Base-by-base conservation (phyloP, 2,797 vertebrate genomes). In the Discoglossus pictus region DNA sequence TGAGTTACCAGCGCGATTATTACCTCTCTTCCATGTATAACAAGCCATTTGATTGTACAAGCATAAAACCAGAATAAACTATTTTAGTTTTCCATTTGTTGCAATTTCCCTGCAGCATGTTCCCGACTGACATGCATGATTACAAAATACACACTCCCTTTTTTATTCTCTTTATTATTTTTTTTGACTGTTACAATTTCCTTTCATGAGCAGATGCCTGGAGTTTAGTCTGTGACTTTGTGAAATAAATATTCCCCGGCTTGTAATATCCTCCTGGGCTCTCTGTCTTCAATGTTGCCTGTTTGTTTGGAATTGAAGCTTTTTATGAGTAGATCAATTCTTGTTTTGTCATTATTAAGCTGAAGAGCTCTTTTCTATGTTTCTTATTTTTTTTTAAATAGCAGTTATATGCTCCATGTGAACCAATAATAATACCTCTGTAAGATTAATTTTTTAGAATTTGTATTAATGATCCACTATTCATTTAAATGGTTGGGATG, bases 211-310 rank as follows among this genome's bases (percentile, higher is more conserved):
- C 48, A 16, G n/a, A 51, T 16, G 24, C n/a, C 25, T 51, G 24
- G 12, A 16, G 24, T 51, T 51, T 51, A 31, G 10, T 7, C 5
- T 6, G 2, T n/a, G n/a, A 31, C 6, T 34, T 31, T 15, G 24
- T 1, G 25, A 15, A 51, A 51, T 51, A 8, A 51, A 16, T 51
- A 13, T 51, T 51, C 17, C n/a, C 15, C 2, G 25, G 6, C 21
- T 25, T 24, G 21, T 13, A 25, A 13, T 25, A 46, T 46, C 48
- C 48, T 51, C 20, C 48, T 15, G 48, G 25, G 48, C n/a, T 51
- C 25, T n/a, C 12, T 21, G 25, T 48, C 2, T 16, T 12, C 13
- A 13, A 11, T 31, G 7, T 4, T 20, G 27, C 48, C 2, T 3
- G 10, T 17, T 27, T 51, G 20, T 51, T 51, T 34, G 24, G 16